phyloP scores from a whole-genome alignment of 2,888 invertebrate species.

The Cosmopolites sordidus region DNA sequence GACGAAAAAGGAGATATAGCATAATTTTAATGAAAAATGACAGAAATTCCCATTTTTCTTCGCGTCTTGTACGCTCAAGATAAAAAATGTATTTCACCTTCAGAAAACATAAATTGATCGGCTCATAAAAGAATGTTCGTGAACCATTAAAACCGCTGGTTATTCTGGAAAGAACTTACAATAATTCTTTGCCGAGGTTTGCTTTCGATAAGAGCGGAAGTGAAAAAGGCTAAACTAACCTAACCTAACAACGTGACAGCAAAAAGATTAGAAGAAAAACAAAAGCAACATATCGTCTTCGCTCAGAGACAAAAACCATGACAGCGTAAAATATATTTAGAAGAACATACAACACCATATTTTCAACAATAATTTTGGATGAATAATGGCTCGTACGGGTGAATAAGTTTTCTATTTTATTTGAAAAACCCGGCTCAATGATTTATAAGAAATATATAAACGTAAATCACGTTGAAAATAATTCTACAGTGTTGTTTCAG shows the following conservation, averaged over 20 bases:
- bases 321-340: constrained; percentile 22
- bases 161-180: neutral
- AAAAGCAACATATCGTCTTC: constrained; percentile 22
- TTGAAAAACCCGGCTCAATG: constrained; percentile 7
- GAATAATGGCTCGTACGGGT: constrained; percentile 16
- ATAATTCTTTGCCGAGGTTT: neutral
- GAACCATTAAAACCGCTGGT: constrained; percentile 5
- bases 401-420: constrained; percentile 14
- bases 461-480: constrained; percentile 1
- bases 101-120: neutral
- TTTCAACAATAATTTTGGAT: constrained; percentile 20
- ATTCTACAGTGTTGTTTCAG: neutral
- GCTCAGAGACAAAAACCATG: constrained; percentile 21
- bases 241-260: constrained; percentile 5
- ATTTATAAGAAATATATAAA: constrained; percentile 4
- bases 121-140: neutral
- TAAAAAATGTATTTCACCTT: neutral
- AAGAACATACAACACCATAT: constrained; percentile 17
- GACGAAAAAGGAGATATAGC: neutral
- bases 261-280: constrained; percentile 24
- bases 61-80: neutral
- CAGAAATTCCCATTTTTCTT: neutral
- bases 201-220: neutral
- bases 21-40: constrained; percentile 1
- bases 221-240: constrained; percentile 1